A percentile compares a stretch with the other conserved stretches of the same genome.
Conservation (phyloP, 2,888 invertebrate genomes). For the Apotomis capreana region DNA sequence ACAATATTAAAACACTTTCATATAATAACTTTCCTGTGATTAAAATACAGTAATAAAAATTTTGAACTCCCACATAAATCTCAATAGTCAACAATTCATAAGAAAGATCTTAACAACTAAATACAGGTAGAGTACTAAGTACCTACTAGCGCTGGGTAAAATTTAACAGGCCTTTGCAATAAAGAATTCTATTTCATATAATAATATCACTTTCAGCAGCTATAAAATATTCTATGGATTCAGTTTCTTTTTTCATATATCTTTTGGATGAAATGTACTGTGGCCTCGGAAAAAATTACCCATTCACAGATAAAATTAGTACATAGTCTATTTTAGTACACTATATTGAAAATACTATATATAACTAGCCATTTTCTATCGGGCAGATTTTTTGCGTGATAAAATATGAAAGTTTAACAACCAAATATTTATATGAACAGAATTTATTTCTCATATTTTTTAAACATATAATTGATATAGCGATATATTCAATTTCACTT, state of each 20-base stretch:
- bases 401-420: slow-evolving; percentile 52
- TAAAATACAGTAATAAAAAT: slow-evolving; percentile 34
- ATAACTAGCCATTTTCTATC: slow-evolving; percentile 51
- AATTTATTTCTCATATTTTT: slow-evolving; percentile 48
- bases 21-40: slow-evolving; percentile 22
- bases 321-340: slow-evolving; percentile 35
- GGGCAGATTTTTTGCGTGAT: slow-evolving; percentile 50
- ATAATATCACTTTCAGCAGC: slow-evolving; percentile 33
- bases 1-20: slow-evolving; percentile 31
- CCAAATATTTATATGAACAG: slow-evolving; percentile 51
- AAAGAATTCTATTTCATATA: slow-evolving; percentile 25
- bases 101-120: slow-evolving; percentile 39
- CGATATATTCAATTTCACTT: slow-evolving; percentile 58
- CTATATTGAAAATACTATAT: slow-evolving; percentile 39
- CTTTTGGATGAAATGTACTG: slow-evolving; percentile 11
- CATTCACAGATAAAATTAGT: slow-evolving; percentile 30
- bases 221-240: slow-evolving; percentile 28
- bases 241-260: slow-evolving; percentile 9
- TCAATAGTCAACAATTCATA: slow-evolving; percentile 42
- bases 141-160: slow-evolving; percentile 23
- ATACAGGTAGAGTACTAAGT: slow-evolving; percentile 37
- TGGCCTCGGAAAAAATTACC: slow-evolving; percentile 20
- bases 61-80: slow-evolving; percentile 33
- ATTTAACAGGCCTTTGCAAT: slow-evolving; percentile 21
- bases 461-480: slow-evolving; percentile 47